Evolutionary conservation across 2,888 invertebrate species (phyloP), one percentile per base, ranked within the genome.

Genomic region (Oligia strigilis): DNA sequence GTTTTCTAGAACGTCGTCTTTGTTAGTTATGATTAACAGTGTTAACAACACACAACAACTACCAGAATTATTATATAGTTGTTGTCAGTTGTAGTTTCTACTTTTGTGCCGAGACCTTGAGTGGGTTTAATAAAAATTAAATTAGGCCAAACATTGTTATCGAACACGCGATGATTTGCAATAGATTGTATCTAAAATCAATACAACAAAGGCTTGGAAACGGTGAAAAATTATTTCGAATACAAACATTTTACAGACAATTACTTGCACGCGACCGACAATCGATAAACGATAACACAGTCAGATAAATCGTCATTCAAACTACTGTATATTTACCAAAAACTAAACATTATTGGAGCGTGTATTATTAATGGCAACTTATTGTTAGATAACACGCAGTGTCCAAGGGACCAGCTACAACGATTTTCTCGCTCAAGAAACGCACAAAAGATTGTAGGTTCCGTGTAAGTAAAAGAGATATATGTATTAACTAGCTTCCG

Each of bases 221-320:
- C 52, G 14, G 14, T 29, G 19, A 43, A 65, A 55, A 29, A 40
- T 1, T n/a, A 14, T 69, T 46, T 11, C 60, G 36, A 64, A 71
- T 67, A 43, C 5, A 1, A 36, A 62, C 11, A 46, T 72, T 67
- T 58, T 49, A 62, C 19, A 49, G 40, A 19, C n/a, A 65, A 83
- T 79, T 82, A 82, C 49, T 19, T 36, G 69, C 82, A 84, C 80
- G 84, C 69, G 64, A 84, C 40, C 40, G 9, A 78, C 49, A 70
- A 29, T 17, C 69, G 43, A 74, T 74, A 49, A 14, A n/a, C 43
- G 70, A 66, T 82, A 71, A 69, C 14, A 52, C 23, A 62, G 9
- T 23, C 17, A 4, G 58, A 81, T 76, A 76, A 65, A 71, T 49
- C 23, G 46, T 29, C 29, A 83, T 40, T 83, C 6, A 66, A 60